Base-by-base conservation (phyloP, 92 coral and sea anemone genomes). In the Epizoanthus scotinus region DNA sequence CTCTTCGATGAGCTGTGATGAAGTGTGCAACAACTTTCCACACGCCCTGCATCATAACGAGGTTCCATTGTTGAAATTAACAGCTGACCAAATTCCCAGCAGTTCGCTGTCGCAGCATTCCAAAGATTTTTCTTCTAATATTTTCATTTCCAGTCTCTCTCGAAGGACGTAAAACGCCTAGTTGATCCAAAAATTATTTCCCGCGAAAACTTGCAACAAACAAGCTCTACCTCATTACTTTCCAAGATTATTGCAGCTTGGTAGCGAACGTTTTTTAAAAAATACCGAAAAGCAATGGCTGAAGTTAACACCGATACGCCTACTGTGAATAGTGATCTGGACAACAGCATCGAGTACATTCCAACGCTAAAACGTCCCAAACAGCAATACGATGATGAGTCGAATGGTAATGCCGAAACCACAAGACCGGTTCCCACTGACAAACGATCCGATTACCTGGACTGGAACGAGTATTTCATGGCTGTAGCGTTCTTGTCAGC, bases 401-500 rank as follows among this genome's bases (percentile, higher is more conserved):
- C 8, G n/a, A 20, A 22, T 2, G 10, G 18, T 19, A 44, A n/a
- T 19, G 20, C 28, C 47, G 12, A 10, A 72, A 55, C 22, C 7
- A 34, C 67, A 24, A 52, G 18, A 6, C 56, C 36, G 36, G 8
- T 1, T 27, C 7, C 20, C 20, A 79, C 83, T 57, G 58, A 67
- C n/a, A 95, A 95, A 77, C 90, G 99, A 28, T 87, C 85, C 36
- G 83, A 86, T 58, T 95, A 93, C 78, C 83, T 95, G 18, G 72
- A 64, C 34, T 95, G 99, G 99, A 97, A 95, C 58, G 99, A 95
- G 49, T 95, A 95, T 84, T 95, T 95, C 62, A 93, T 95, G 99
- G 93, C 99, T 7, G 99, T 95, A 22, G 99, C 99, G 17, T 95
- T 95, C 78, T 88, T 95, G 73, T 95, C 99, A 6, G 99, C 99